Base-by-base conservation (phyloP, 2,888 invertebrate species). In the Cyaniris semiargus region DNA sequence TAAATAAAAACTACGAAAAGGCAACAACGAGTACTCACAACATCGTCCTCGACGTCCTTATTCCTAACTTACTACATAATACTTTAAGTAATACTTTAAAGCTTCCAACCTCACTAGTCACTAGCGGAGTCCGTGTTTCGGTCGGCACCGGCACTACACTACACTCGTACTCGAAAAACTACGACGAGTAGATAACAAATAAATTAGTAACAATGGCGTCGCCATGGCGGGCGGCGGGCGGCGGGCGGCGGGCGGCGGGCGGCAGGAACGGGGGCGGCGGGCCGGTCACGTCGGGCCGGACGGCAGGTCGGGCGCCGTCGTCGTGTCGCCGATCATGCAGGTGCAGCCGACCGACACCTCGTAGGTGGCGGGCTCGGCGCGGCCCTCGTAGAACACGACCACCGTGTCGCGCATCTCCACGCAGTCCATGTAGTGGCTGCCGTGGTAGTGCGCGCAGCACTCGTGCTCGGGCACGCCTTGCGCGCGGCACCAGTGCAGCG, bases 271-370 rank as follows among this genome's bases (percentile, higher is more conserved):
- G 7, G 79, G 77, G 80, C 77, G 80, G 80, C 79, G 77, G 77
- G 76, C 15, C 78, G 75, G 76, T 80, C 80, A 80, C 76, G 81
- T 78, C 44, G 79, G 83, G 77, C 79, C 80, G 78, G 75, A 27
- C 38, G 81, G 76, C 80, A 83, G 80, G 34, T 79, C 81, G 44
- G 76, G 70, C 38, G 86, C 86, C 70, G 23, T 38, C 76, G 84
- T 81, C 78, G 82, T 81, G 81, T 85, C 82, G 80, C 85, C 84
- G 81, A 92, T 86, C 84, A 92, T 86, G 87, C 93, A 93, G 66
- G 88, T 83, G 90, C 93, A 93, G 84, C 93, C 93, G 79, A 93
- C 92, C 15, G 88, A 83, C 84, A 93, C 92, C 79, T 85, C 84
- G 80, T 84, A 79, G 76, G 83, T 78, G 78, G 79, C 76, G 77